phyloP scores from a whole-genome alignment of 2,888 invertebrate species.

The Temnothorax ravouxi region DNA sequence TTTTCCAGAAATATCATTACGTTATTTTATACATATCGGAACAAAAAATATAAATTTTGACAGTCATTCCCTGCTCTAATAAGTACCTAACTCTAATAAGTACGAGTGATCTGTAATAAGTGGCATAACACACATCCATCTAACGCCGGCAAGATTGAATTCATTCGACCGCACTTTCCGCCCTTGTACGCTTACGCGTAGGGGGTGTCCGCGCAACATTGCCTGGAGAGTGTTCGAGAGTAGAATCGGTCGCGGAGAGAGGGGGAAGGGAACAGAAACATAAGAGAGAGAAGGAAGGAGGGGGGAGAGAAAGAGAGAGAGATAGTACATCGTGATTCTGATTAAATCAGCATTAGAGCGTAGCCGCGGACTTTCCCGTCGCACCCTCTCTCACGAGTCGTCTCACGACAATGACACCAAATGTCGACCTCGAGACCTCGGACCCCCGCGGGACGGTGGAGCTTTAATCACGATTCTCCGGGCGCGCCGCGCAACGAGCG shows the following conservation, averaged over 20 bases:
- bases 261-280: background rate
- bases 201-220: constrained; percentile 26
- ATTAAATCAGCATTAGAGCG: constrained; percentile 85
- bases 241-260: background rate
- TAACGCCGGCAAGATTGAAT: constrained; percentile 52
- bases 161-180: constrained; percentile 55
- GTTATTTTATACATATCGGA: background rate
- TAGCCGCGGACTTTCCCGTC: constrained; percentile 71
- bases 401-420: constrained; percentile 84
- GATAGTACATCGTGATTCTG: constrained; percentile 77
- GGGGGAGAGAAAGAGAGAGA: background rate
- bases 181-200: background rate
- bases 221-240: constrained; percentile 28
- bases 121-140: constrained; percentile 30
- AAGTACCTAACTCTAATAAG: constrained; percentile 17
- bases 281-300: background rate
- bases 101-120: constrained; percentile 39
- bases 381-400: constrained; percentile 68
- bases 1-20: background rate
- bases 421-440: constrained; percentile 79
- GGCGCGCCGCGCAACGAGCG: constrained; percentile 53
- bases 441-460: constrained; percentile 65
- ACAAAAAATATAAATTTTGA: background rate
- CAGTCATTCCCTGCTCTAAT: background rate
- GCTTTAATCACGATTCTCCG: constrained; percentile 74